A percentile compares a stretch with the other conserved stretches of the same genome.
Evolutionary conservation across 2,797 vertebrate species (phyloP).

Genomic region (Poecilia gillii): DNA sequence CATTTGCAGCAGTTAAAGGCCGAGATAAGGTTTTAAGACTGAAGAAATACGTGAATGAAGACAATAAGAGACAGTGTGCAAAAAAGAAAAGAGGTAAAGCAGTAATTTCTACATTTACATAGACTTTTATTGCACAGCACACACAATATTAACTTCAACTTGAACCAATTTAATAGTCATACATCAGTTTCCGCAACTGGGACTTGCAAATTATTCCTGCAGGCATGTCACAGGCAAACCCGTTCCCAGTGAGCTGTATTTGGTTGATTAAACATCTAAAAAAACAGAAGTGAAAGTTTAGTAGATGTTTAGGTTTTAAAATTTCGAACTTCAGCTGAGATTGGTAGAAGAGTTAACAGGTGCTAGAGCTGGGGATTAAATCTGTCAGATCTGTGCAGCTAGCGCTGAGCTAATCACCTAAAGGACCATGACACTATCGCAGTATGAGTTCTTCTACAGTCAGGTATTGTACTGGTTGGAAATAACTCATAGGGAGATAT

Average conservation of each 20-base stretch:
- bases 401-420: neutral
- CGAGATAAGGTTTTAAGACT: neutral
- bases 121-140: conserved; percentile 1
- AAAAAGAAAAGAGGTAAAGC: neutral
- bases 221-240: neutral
- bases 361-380: neutral
- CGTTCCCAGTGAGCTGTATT: neutral
- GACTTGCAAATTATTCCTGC: neutral
- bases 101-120: neutral
- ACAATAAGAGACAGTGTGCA: neutral
- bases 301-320: neutral
- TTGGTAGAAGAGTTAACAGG: neutral
- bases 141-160: neutral
- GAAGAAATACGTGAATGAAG: neutral
- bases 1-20: neutral
- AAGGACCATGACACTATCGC: neutral
- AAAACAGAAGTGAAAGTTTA: neutral
- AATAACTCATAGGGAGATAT: neutral
- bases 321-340: neutral
- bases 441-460: neutral
- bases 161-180: neutral
- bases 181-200: neutral
- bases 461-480: neutral
- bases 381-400: neutral
- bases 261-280: neutral